Conservation (phyloP, 2,888 invertebrate species). For the Agrotis puta region DNA sequence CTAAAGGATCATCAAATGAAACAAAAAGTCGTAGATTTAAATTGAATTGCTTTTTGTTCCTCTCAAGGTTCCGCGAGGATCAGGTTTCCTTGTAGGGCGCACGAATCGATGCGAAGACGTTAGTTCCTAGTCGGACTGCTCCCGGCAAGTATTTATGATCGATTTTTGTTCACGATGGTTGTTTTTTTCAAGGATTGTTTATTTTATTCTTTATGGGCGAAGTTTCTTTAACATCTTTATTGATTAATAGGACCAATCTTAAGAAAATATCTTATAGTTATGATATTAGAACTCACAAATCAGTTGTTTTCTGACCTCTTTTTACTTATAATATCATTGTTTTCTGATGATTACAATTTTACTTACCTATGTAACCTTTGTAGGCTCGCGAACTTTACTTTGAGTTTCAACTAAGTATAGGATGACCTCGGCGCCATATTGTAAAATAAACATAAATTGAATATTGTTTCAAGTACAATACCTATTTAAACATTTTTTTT, state of each 20-base stretch:
- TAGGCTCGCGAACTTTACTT: constrained; percentile 6
- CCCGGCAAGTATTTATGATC: constrained; percentile 38
- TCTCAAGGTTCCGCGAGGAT: constrained; percentile 76
- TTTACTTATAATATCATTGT: background rate
- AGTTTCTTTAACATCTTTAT: background rate
- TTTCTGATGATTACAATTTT: background rate
- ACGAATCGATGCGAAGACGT: constrained; percentile 65
- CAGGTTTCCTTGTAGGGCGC: constrained; percentile 80
- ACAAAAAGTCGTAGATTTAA: constrained; percentile 73
- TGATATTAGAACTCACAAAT: background rate
- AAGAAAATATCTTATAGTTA: background rate
- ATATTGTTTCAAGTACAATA: too few species aligned
- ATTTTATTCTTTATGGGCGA: background rate
- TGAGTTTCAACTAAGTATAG: too few species aligned
- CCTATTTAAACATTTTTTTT: too few species aligned
- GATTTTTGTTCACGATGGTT: constrained; percentile 16
- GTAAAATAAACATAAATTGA: too few species aligned
- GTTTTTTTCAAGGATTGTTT: constrained; percentile 15
- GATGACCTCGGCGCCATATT: too few species aligned
- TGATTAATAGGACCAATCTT: background rate
- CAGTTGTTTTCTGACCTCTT: too few species aligned
- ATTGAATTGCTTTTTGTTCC: constrained; percentile 76
- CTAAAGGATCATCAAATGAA: constrained; percentile 64
- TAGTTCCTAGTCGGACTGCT: constrained; percentile 47
- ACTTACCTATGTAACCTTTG: background rate